phyloP scores from a whole-genome alignment of 2,888 invertebrate species.

The Idaea dimidiata region DNA sequence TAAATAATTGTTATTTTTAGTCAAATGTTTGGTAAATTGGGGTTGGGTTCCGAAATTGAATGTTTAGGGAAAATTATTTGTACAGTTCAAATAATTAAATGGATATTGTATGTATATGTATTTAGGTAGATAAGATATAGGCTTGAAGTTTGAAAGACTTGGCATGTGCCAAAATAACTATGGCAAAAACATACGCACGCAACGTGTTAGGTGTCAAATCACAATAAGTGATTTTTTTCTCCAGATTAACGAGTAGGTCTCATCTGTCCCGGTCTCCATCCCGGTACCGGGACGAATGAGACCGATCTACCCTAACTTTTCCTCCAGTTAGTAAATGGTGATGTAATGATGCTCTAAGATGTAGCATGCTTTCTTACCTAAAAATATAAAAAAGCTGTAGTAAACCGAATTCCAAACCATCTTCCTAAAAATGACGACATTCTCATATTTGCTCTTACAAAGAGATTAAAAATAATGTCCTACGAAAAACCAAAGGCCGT shows the following conservation, averaged over 20 bases:
- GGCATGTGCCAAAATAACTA: neutral
- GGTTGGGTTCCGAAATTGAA: neutral
- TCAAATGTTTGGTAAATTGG: conserved; percentile 10
- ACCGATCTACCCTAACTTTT: no score
- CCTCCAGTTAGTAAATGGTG: no score
- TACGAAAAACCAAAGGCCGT: conserved; percentile 31
- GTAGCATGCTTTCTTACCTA: no score
- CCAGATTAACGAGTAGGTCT: no score
- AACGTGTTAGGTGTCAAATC: neutral
- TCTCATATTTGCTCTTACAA: conserved; percentile 4
- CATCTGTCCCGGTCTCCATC: no score
- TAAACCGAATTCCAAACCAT: no score
- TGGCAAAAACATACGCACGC: neutral
- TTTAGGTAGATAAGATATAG: neutral
- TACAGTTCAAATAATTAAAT: neutral
- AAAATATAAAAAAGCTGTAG: no score
- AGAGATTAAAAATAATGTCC: conserved; percentile 19
- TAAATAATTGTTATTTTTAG: conserved; percentile 24
- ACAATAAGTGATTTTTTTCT: no score
- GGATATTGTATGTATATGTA: neutral
- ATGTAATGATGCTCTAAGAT: no score
- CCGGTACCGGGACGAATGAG: no score
- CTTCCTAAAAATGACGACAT: no score
- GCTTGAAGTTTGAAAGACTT: neutral
- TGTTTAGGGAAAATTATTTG: neutral